Evolutionary conservation across 2,888 invertebrate genomes (phyloP).

Genomic region (Oeneis ivallda): DNA sequence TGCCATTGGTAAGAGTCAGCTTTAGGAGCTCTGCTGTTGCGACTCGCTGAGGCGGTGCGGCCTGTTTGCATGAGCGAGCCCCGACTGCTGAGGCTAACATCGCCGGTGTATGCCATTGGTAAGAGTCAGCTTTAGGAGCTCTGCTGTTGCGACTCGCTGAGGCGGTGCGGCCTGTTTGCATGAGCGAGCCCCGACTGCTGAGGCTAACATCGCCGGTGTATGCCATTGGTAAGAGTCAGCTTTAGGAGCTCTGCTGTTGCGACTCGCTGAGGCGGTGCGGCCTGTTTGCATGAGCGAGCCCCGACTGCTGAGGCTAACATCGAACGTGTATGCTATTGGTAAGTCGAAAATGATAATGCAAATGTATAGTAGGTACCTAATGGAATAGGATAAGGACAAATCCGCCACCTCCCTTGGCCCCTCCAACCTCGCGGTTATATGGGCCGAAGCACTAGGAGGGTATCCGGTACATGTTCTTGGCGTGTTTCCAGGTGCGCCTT

Average conservation of each 20-base stretch:
- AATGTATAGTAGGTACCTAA: no score
- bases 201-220: conserved; percentile 59
- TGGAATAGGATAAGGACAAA: no score
- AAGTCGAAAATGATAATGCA: no score
- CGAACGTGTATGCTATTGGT: conserved; percentile 61
- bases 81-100: conserved; percentile 53
- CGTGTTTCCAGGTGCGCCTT: no score
- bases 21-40: conserved; percentile 55
- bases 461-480: no score
- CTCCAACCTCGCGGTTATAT: no score
- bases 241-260: conserved; percentile 55
- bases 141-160: conserved; percentile 60
- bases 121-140: conserved; percentile 57
- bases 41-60: conserved; percentile 59
- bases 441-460: no score
- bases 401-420: no score
- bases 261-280: conserved; percentile 59
- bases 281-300: conserved; percentile 59
- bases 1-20: conserved; percentile 58
- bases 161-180: conserved; percentile 54
- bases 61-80: conserved; percentile 59
- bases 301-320: conserved; percentile 53
- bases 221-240: conserved; percentile 58
- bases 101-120: conserved; percentile 64
- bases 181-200: conserved; percentile 59